A percentile compares a stretch with the other conserved stretches of the same genome.
These are phyloP conservation scores for Bombus fervidus DNA, from an alignment of 1,140 invertebrate species.

Conservation along the genomic window DNA sequence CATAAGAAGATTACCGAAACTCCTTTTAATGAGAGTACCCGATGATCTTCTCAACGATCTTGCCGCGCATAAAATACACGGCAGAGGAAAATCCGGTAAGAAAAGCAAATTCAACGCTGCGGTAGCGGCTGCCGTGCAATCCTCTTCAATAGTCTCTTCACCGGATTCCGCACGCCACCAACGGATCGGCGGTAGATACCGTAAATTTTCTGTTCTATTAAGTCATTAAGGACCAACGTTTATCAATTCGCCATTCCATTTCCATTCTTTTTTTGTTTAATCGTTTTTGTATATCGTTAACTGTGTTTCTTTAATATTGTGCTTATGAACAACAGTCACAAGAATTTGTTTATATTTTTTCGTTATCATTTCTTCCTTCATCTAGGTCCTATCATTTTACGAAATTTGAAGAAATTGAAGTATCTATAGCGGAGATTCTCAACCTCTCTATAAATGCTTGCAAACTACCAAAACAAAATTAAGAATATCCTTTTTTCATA, in stretches of 20 bases:
- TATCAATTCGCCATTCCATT: not conserved
- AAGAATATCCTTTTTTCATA: not conserved
- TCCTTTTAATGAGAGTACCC: slow-evolving; percentile 93
- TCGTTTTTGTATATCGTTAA: no score
- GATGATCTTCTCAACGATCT: slow-evolving; percentile 90
- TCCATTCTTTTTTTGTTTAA: not conserved
- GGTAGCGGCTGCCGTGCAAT: slow-evolving; percentile 85
- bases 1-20: slow-evolving; percentile 91
- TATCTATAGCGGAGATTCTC: not conserved
- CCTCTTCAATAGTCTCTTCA: slow-evolving; percentile 88
- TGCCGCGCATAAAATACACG: slow-evolving; percentile 89
- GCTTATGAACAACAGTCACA: not conserved
- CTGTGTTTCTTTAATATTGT: not conserved
- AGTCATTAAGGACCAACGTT: no score
- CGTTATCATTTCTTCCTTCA: not conserved
- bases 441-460: no score
- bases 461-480: not conserved
- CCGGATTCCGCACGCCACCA: slow-evolving; percentile 87
- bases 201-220: not conserved
- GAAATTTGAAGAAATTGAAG: not conserved
- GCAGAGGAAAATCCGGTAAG: slow-evolving; percentile 83
- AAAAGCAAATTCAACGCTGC: slow-evolving; percentile 88
- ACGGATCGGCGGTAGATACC: slow-evolving; percentile 78
- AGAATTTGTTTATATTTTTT: not conserved
- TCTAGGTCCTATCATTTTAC: not conserved